Evolutionary conservation across 2,888 invertebrate species (phyloP), one percentile per base, ranked within the genome.

Genomic region (Quadroppia sp.): DNA sequence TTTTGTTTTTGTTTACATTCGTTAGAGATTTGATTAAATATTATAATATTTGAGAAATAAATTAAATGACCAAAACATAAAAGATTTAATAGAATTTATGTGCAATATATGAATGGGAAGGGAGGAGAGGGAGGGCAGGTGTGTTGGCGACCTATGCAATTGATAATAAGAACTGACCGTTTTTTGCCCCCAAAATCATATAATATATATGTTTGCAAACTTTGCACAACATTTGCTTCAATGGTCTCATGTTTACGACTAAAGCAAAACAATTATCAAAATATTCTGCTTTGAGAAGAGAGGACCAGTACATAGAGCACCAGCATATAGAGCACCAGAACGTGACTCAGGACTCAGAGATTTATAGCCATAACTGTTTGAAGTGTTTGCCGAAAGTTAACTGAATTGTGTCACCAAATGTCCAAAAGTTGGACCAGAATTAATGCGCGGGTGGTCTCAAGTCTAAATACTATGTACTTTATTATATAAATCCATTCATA

Each of bases 401-500:
- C 45, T 69, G 42, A 69, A 69, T 69, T 69, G 69, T 69, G 69
- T 69, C 69, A 69, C 69, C 69, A 69, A 69, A 69, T 69, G 69
- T 69, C 69, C 69, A 69, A 40, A 69, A 45, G n/a, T 45, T 45
- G 69, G 69, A 28, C 45, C 28, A 25, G 42, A 42, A 69, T 69
- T 69, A 69, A 69, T 69, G 69, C 25, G 69, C 45, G 69, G 42
- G 69, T 69, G 69, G 40, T 32, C 36, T 64, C 17, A n/a, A 61
- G 32, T 45, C 69, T 69, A n/a, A 23, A 67, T 67, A 67, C 36
- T 32, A 11, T 64, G 20, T 64, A 30, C 13, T 36, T 40, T 32
- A n/a, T 64, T 64, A 40, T 40, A 64, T 40, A 64, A 64, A 64
- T 36, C 40, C 11, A 28, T 30, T 56, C 56, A 9, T 2, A 53